A percentile compares a stretch with the other conserved stretches of the same genome.
These are phyloP conservation scores for Smithornis capensis DNA, from an alignment of 2,113 vertebrate species.

Conservation along the genomic window DNA sequence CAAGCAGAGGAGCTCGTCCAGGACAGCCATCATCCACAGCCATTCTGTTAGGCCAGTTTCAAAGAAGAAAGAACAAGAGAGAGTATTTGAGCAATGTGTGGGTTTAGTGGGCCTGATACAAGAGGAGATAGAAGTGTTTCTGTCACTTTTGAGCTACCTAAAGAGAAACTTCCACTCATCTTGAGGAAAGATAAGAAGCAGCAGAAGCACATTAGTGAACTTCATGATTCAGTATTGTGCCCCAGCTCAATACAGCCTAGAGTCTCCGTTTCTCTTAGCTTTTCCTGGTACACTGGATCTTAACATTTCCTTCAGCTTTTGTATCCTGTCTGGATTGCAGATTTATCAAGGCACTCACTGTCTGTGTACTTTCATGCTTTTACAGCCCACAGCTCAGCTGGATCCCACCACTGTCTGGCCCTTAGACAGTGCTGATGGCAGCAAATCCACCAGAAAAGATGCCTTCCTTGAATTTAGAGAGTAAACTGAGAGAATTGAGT, in stretches of 20 bases:
- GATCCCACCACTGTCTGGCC: neutral
- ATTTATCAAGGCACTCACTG: neutral
- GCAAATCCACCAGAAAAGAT: neutral
- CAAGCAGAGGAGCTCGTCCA: neutral
- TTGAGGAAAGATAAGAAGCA: neutral
- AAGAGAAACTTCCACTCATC: neutral
- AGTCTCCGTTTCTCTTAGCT: neutral
- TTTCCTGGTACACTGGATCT: neutral
- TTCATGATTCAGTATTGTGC: rapidly evolving
- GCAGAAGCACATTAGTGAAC: neutral
- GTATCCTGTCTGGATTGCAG: neutral
- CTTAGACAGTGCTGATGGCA: neutral
- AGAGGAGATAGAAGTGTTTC: neutral
- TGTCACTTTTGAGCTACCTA: neutral
- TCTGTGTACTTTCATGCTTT: neutral
- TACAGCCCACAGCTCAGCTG: neutral
- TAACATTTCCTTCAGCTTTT: neutral
- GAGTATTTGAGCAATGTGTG: neutral
- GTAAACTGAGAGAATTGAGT: neutral
- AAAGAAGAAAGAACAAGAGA: neutral
- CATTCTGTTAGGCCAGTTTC: neutral
- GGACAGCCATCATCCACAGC: neutral
- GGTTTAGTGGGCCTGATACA: neutral
- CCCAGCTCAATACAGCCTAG: neutral
- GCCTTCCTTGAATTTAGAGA: neutral